Evolutionary conservation across 2,888 invertebrate species (phyloP).

Genomic region (Corbicula japonica): DNA sequence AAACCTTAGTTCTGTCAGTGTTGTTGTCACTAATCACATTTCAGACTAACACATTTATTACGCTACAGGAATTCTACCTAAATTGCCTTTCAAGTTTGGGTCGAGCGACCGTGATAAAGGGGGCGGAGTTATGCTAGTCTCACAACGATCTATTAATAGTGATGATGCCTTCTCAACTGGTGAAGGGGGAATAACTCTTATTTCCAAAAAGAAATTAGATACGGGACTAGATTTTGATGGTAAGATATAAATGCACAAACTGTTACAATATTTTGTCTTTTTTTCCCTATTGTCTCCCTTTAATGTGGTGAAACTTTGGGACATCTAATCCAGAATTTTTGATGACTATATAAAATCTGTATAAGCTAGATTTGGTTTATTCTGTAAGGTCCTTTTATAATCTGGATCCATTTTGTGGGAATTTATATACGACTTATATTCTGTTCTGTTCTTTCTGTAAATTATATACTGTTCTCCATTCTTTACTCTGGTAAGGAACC

Average conservation of each 20-base stretch:
- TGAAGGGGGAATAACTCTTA: conserved; percentile 80
- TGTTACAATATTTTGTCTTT: no score
- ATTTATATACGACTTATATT: no score
- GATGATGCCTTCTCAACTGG: conserved; percentile 51
- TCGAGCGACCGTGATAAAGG: conserved; percentile 67
- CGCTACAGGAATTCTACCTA: conserved; percentile 79
- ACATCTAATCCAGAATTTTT: no score
- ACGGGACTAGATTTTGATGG: conserved; percentile 76
- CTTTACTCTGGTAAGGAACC: no score
- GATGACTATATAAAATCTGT: no score
- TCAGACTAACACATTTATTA: conserved; percentile 61
- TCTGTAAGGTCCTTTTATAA: no score
- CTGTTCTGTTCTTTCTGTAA: no score
- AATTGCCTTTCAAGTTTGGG: conserved; percentile 77
- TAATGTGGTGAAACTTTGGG: no score
- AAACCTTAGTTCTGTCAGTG: conserved; percentile 6
- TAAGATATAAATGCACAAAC: conserved; percentile 54
- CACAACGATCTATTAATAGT: conserved; percentile 69
- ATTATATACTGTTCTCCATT: no score
- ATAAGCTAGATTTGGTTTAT: no score
- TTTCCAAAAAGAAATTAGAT: conserved; percentile 79
- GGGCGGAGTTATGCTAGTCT: conserved; percentile 77
- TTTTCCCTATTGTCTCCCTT: no score
- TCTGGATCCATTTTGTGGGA: no score
- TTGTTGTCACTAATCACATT: conserved; percentile 37